Conservation (phyloP, 2,888 invertebrate genomes). For the Apamea anceps region DNA sequence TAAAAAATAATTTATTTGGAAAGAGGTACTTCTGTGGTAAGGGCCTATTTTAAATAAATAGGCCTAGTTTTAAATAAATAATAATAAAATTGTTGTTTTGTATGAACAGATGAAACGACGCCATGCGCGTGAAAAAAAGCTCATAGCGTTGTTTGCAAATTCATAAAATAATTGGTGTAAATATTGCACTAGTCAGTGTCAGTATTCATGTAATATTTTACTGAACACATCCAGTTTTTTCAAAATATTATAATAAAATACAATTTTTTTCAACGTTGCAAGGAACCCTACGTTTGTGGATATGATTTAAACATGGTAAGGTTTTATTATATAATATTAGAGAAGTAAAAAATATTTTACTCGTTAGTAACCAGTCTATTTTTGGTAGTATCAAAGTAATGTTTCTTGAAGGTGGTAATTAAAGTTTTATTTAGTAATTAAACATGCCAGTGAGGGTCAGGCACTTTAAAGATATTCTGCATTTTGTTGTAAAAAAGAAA, state of each 20-base stretch:
- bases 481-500: background rate
- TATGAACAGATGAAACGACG: too few species aligned
- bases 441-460: background rate
- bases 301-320: background rate
- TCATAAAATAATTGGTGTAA: too few species aligned
- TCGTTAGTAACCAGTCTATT: background rate
- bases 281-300: background rate
- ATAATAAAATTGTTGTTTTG: too few species aligned
- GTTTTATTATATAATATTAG: slow-evolving; percentile 2
- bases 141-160: too few species aligned
- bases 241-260: too few species aligned
- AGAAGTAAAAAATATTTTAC: background rate
- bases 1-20: too few species aligned
- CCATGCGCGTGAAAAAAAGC: too few species aligned
- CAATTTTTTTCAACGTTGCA: background rate
- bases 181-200: background rate
- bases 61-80: too few species aligned
- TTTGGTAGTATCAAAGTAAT: background rate
- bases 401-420: background rate
- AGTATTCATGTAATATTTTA: background rate
- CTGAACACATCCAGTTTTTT: background rate
- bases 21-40: too few species aligned
- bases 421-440: slow-evolving; percentile 10
- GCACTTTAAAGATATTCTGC: too few species aligned
- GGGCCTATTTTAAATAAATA: too few species aligned